Conservation (phyloP, 92 coral and sea anemone species). For the Scolanthus callimorphus region DNA sequence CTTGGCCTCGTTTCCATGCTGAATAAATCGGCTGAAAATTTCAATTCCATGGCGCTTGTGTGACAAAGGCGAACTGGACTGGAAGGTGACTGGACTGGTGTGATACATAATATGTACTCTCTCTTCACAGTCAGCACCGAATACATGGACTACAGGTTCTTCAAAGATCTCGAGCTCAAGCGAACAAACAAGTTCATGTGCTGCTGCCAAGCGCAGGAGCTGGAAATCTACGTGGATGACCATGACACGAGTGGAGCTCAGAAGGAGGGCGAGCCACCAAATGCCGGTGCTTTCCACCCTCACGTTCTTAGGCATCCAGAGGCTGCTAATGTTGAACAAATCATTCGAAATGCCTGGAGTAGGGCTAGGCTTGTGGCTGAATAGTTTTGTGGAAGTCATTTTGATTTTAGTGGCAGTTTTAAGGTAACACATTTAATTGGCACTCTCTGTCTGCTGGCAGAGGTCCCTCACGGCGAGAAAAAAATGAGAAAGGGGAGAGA, state of each 20-base stretch:
- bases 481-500: too few relatives aligned
- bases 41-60: too few relatives aligned
- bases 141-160: slow-evolving; percentile 95
- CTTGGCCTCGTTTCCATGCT: too few relatives aligned
- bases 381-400: too few relatives aligned
- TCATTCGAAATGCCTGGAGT: slow-evolving; percentile 94
- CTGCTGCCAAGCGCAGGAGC: slow-evolving; percentile 77
- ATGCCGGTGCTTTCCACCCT: slow-evolving; percentile 88
- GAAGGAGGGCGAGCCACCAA: slow-evolving; percentile 81
- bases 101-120: too few relatives aligned
- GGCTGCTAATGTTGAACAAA: slow-evolving; percentile 83
- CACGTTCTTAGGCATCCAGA: slow-evolving; percentile 95
- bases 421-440: too few relatives aligned
- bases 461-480: too few relatives aligned
- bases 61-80: too few relatives aligned
- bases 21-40: too few relatives aligned
- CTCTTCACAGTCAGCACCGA: slow-evolving; percentile 90
- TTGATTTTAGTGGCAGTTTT: too few relatives aligned
- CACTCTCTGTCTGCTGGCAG: too few relatives aligned
- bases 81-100: too few relatives aligned
- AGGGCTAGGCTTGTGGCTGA: slow-evolving; percentile 90
- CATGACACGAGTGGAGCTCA: slow-evolving; percentile 76
- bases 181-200: slow-evolving; percentile 76
- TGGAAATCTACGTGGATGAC: slow-evolving; percentile 92
- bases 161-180: slow-evolving; percentile 95